Evolutionary conservation across 2,797 vertebrate genomes (phyloP).

Genomic region (Lophius americanus): DNA sequence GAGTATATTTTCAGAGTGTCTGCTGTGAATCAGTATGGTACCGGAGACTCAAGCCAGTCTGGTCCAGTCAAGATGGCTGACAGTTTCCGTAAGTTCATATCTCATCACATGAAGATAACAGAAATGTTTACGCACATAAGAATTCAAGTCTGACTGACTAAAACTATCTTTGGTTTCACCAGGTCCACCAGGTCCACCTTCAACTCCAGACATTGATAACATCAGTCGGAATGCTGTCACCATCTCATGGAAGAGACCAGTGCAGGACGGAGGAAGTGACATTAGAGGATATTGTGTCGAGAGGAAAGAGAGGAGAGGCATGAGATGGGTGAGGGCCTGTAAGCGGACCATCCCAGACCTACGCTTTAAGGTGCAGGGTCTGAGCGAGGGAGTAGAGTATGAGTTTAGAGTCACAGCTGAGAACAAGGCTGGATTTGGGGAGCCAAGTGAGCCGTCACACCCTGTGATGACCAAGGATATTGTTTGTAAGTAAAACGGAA

Average conservation of each 20-base stretch:
- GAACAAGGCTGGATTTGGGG: constrained; percentile 96
- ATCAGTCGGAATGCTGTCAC: constrained; percentile 91
- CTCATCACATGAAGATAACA: too few relatives aligned
- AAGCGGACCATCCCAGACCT: constrained; percentile 95
- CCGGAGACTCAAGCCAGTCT: constrained; percentile 91
- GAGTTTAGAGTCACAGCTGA: constrained; percentile 99
- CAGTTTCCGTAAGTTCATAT: constrained; percentile 87
- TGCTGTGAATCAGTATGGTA: constrained; percentile 95
- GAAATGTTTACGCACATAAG: too few relatives aligned
- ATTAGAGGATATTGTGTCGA: constrained; percentile 95
- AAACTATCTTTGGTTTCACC: constrained; percentile 37
- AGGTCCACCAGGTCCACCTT: constrained; percentile 96
- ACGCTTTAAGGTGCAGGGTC: constrained; percentile 94
- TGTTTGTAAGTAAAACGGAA: constrained; percentile 90
- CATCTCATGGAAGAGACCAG: constrained; percentile 95
- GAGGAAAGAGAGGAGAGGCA: constrained; percentile 93
- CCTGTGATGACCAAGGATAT: constrained; percentile 92
- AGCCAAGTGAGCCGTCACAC: constrained; percentile 91
- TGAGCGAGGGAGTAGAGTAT: constrained; percentile 94
- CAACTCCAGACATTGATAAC: constrained; percentile 92
- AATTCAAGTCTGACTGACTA: constrained; percentile 3
- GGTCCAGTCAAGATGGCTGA: constrained; percentile 96
- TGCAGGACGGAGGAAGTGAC: constrained; percentile 94
- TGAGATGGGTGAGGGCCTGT: constrained; percentile 96
- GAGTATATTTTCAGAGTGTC: constrained; percentile 97